These are phyloP conservation scores for Drepana falcataria DNA, from an alignment of 2,888 invertebrate species.

Conservation along the genomic window DNA sequence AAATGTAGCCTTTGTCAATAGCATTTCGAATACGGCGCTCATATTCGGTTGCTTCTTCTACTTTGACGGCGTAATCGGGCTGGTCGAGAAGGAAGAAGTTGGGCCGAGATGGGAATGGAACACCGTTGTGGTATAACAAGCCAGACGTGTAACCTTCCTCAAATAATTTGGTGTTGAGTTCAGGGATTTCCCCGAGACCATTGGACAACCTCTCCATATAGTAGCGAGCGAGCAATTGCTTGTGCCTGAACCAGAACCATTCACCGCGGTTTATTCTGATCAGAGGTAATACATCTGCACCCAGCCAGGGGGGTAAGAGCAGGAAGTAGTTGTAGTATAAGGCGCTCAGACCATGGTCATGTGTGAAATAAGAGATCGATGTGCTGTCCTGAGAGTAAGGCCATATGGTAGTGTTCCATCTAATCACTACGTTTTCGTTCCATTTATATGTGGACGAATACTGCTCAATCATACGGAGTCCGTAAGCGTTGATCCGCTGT, in stretches of 20 bases:
- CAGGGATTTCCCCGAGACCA: conserved; percentile 82
- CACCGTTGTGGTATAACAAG: conserved; percentile 81
- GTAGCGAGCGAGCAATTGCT: conserved; percentile 84
- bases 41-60: conserved; percentile 65
- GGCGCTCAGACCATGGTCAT: conserved; percentile 83
- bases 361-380: conserved; percentile 83
- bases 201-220: conserved; percentile 86
- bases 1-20: conserved; percentile 78
- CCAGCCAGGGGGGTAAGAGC: conserved; percentile 82
- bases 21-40: conserved; percentile 79
- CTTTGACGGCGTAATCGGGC: conserved; percentile 56
- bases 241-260: conserved; percentile 81
- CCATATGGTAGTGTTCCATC: conserved; percentile 81
- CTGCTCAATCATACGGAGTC: conserved; percentile 40
- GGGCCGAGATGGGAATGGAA: conserved; percentile 81
- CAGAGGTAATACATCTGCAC: conserved; percentile 70
- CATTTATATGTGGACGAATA: conserved; percentile 49
- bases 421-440: conserved; percentile 76
- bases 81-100: conserved; percentile 73
- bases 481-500: conserved; percentile 76
- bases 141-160: conserved; percentile 81
- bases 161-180: conserved; percentile 74
- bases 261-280: conserved; percentile 81
- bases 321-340: conserved; percentile 81
- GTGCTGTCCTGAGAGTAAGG: conserved; percentile 77